Evolutionary conservation across 2,888 invertebrate genomes (phyloP).

Genomic region (Caradrina clavipalpis): DNA sequence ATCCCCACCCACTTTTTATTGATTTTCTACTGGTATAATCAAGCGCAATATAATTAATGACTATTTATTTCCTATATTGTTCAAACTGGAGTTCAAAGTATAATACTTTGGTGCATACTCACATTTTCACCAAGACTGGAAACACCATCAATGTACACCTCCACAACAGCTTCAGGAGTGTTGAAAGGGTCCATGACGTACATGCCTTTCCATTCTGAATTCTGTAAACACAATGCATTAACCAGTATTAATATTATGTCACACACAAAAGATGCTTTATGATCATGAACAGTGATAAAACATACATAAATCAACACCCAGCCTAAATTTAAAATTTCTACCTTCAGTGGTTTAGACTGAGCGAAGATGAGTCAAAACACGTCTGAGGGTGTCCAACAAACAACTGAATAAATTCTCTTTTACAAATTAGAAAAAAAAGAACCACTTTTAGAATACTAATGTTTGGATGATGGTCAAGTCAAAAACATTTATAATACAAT

Average conservation of each 20-base stretch:
- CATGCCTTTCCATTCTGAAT: constrained; percentile 93
- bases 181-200: constrained; percentile 93
- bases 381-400: no score
- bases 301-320: no score
- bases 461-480: no score
- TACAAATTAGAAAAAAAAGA: no score
- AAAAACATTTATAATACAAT: no score
- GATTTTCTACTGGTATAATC: not conserved
- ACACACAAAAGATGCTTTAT: not conserved
- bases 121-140: constrained; percentile 86
- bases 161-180: constrained; percentile 93
- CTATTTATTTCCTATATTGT: no score
- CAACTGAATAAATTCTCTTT: no score
- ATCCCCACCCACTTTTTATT: not conserved
- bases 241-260: not conserved
- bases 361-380: no score
- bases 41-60: no score
- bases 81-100: not conserved
- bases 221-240: constrained; percentile 75
- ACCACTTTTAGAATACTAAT: no score
- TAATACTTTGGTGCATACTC: constrained; percentile 67
- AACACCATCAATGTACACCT: constrained; percentile 93
- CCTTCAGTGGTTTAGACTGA: no score
- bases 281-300: not conserved
- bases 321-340: no score